Conservation (phyloP, 1,140 invertebrate genomes). For the Drosophila gunungcola region DNA sequence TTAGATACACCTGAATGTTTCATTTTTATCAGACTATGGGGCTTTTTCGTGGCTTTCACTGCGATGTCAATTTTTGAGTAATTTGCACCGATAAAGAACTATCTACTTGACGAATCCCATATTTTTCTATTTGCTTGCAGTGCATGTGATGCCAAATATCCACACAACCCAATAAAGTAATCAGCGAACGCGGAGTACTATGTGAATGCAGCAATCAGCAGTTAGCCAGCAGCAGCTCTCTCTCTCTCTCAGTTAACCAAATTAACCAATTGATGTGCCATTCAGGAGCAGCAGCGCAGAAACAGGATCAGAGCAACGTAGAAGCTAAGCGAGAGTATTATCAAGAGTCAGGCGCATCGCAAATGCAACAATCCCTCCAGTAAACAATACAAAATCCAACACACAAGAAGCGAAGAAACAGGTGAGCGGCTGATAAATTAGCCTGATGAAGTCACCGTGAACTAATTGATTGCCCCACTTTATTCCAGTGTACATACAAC, state of each 20-base stretch:
- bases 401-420: slow-evolving; percentile 28
- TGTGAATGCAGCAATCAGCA: slow-evolving; percentile 55
- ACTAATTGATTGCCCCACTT: slow-evolving; percentile 22
- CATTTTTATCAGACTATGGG: slow-evolving; percentile 38
- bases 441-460: slow-evolving; percentile 1
- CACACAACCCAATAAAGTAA: slow-evolving; percentile 25
- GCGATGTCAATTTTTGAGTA: slow-evolving; percentile 36
- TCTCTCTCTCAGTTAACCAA: slow-evolving; percentile 33
- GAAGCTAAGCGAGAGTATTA: slow-evolving; percentile 83
- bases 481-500: slow-evolving; percentile 61
- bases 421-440: slow-evolving; percentile 28
- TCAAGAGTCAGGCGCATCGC: slow-evolving; percentile 36
- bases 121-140: slow-evolving; percentile 47
- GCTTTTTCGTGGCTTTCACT: slow-evolving; percentile 19
- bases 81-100: slow-evolving; percentile 40
- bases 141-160: slow-evolving; percentile 72
- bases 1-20: slow-evolving; percentile 48
- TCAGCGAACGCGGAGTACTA: slow-evolving; percentile 19
- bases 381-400: slow-evolving; percentile 44
- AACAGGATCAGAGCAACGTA: slow-evolving; percentile 55
- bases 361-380: slow-evolving; percentile 78
- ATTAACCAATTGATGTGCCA: slow-evolving; percentile 76
- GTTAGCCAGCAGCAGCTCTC: slow-evolving; percentile 32
- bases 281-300: slow-evolving; percentile 58
- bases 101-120: slow-evolving; percentile 2